Conservation (phyloP, 2,888 invertebrate genomes). For the Chironomus riparius region DNA sequence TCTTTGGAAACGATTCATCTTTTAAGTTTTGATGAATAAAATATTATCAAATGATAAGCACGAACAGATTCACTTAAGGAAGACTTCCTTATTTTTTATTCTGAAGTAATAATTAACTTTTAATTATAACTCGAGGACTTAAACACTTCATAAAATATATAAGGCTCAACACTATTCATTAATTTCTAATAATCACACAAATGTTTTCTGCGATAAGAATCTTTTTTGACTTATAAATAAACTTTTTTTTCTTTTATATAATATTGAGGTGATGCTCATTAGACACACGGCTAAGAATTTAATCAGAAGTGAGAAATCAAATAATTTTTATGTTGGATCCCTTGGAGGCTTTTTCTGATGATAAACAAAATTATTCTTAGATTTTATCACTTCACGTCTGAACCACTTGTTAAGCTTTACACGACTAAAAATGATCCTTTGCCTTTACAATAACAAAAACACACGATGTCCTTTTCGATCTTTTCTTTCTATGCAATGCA, state of each 20-base stretch:
- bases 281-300: background rate
- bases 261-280: background rate
- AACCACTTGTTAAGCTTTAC: constrained; percentile 23
- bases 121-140: background rate
- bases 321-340: too few species aligned
- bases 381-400: constrained; percentile 24
- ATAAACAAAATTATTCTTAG: background rate
- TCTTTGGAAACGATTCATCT: constrained; percentile 13
- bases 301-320: background rate
- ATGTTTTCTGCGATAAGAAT: background rate
- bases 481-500: background rate
- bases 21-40: background rate
- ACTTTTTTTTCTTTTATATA: background rate
- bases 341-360: too few species aligned
- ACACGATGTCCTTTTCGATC: background rate
- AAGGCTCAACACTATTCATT: background rate
- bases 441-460: background rate
- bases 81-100: background rate
- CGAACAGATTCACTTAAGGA: background rate
- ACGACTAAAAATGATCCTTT: constrained; percentile 12
- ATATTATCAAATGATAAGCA: too few species aligned
- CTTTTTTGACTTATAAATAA: too few species aligned
- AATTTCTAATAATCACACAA: too few species aligned
- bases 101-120: background rate
- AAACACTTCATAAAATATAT: background rate